Base-by-base conservation (phyloP, 1,140 invertebrate species). In the Temnothorax curvispinosus region DNA sequence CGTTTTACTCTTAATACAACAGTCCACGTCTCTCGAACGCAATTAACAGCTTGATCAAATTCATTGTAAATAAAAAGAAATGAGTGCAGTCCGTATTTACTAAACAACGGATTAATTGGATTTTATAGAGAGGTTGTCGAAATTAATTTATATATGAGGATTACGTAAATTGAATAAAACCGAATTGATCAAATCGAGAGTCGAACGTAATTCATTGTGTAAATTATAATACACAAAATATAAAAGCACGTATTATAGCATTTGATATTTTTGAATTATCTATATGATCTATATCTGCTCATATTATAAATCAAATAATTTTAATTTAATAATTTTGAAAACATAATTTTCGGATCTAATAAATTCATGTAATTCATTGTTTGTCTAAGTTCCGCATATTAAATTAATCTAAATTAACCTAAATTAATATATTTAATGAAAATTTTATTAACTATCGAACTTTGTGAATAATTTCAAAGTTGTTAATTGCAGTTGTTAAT, bases 51-150 rank as follows among this genome's bases (percentile, higher is more conserved):
- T 69, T 47, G 41, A 21, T 1, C 41, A n/a, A 58, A 82, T 58
- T 81, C 4, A 21, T 58, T 84, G 38, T 41, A 9, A 47, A 35
- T 58, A 38, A 74, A 74, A 75, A 74, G 21, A 81, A 69, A 67
- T 21, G 5, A 9, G 1, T n/a, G 21, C 6, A 38, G 5, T 52
- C 7, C 21, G 21, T 56, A 56, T 69, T 67, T 81, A 27, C 18
- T 9, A 5, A 72, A 72, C 18, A 15, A 58, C 44, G 21, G 41
- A 84, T 60, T 74, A 74, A 74, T 84, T 60, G 38, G 13, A 74
- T 60, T 62, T 84, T 75, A 67, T 27, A 32, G 15, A 38, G 35
- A 32, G 4, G n/a, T 35, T 2, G 3, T 5, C 41, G 4, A 35
- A 27, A 27, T 50, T 84, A 81, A 72, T 32, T 81, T 71, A 71